Base-by-base conservation (phyloP, 1,140 invertebrate species). In the Drosophila guanche region DNA sequence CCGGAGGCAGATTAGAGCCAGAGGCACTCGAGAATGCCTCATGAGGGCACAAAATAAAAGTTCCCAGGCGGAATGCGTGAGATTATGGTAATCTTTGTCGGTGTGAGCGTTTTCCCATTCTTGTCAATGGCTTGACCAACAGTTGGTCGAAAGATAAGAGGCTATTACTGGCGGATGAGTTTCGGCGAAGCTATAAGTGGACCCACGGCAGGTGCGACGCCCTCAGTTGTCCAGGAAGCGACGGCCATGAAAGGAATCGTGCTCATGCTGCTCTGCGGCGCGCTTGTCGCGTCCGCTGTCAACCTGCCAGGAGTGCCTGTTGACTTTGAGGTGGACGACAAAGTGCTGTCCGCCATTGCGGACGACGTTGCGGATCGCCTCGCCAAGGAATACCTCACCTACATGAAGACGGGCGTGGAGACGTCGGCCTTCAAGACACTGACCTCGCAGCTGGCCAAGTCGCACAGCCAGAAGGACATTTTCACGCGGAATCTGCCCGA, bases 391-490 rank as follows among this genome's bases (percentile, higher is more conserved):
- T 90, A 89, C 27, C 45, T 76, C 1, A 74, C 51, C 1, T 91
- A 50, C 20, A 22, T 89, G 27, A 83, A 78, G 40, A 90, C 90
- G 0, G 84, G 86, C 22, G 59, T 86, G 4, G 80, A 91, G 42
- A 85, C 86, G 5, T 51, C 70, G 0, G 62, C 56, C 5, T 74
- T 91, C 23, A 63, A 67, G 37, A 75, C 68, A 25, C 53, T 90
- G 3, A 81, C 90, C 45, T 45, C 58, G 0, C 81, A 88, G 54
- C 54, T 90, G 53, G 83, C 79, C 6, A 77, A 83, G 25, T 73
- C 72, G 5, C 89, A 90, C 16, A 86, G 67, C 29, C 66, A 79
- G 46, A 90, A 89, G 70, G 83, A 90, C 16, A 85, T 90, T n/a
- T 90, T 90, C 51, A 90, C 85, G 20, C 70, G 62, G 33, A 72